A percentile compares a stretch with the other conserved stretches of the same genome.
These are phyloP conservation scores for Protonemura montana DNA, from an alignment of 2,888 invertebrate species.

Conservation along the genomic window DNA sequence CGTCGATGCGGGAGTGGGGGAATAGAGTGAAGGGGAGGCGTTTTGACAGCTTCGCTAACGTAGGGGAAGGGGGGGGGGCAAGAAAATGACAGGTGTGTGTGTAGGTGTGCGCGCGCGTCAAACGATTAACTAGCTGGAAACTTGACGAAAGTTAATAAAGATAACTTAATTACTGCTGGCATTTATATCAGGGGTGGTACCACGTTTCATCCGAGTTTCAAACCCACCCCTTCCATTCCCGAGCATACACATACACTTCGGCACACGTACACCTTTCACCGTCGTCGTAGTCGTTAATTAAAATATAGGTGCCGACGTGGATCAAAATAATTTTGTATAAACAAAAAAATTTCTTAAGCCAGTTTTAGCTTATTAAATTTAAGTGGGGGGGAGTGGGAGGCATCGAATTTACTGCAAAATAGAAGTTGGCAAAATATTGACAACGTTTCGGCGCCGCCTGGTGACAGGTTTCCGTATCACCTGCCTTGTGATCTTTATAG, in stretches of 20 bases:
- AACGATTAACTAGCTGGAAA: constrained; percentile 40
- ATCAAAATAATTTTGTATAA: constrained; percentile 22
- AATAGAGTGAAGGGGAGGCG: too few species aligned
- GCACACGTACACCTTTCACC: too few species aligned
- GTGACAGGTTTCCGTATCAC: too few species aligned
- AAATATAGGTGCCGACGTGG: background rate
- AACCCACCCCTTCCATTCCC: too few species aligned
- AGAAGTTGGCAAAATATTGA: too few species aligned
- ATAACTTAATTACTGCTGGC: constrained; percentile 40
- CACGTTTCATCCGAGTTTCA: too few species aligned
- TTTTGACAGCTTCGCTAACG: background rate
- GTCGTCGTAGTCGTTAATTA: background rate
- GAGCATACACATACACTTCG: too few species aligned
- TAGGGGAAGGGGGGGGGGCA: background rate
- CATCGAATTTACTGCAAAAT: constrained; percentile 46
- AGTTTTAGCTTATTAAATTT: background rate
- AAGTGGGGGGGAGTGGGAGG: constrained; percentile 43
- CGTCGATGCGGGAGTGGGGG: too few species aligned
- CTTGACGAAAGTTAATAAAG: constrained; percentile 42
- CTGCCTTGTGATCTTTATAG: too few species aligned
- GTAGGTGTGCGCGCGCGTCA: background rate
- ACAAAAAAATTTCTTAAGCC: background rate
- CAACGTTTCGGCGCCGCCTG: too few species aligned
- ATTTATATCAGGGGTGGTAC: constrained; percentile 32
- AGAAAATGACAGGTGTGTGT: constrained; percentile 38